A percentile compares a stretch with the other conserved stretches of the same genome.
These are phyloP conservation scores for Zalophus californianus DNA, from an alignment of 2,797 vertebrate species.

Conservation along the genomic window DNA sequence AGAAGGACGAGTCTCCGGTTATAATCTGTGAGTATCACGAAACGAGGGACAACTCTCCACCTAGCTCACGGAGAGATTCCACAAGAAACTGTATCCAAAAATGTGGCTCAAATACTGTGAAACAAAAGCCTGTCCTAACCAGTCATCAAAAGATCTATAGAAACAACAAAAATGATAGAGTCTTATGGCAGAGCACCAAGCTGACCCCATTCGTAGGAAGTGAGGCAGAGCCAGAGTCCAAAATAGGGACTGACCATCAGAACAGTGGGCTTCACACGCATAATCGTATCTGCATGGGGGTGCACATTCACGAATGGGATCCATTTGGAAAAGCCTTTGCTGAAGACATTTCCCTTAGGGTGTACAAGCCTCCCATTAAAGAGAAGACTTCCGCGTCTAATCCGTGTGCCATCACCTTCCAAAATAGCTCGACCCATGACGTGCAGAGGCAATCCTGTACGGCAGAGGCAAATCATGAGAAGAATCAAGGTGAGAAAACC, in stretches of 20 bases:
- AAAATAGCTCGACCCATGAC: fast-evolving
- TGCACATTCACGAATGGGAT: neutral
- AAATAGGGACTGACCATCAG: fast-evolving
- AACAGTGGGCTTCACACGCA: fast-evolving
- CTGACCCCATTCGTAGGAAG: fast-evolving
- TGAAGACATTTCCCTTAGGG: neutral
- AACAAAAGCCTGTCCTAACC: neutral
- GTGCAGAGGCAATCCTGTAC: fast-evolving
- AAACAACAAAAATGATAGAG: neutral
- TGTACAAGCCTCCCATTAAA: fast-evolving
- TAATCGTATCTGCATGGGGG: fast-evolving
- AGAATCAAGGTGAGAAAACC: neutral
- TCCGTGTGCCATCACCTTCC: neutral
- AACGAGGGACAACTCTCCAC: neutral
- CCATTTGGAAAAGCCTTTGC: too few relatives aligned
- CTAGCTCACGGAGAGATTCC: neutral
- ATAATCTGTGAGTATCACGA: neutral
- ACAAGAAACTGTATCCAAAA: neutral
- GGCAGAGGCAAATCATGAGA: neutral
- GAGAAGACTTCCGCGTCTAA: neutral
- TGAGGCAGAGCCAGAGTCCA: neutral
- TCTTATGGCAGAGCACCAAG: fast-evolving
- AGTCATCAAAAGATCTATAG: neutral
- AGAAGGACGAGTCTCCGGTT: neutral
- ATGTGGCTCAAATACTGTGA: neutral